Percentiles rank a stretch among this genome's conserved stretches.
Conservation (phyloP, 2,797 vertebrate species). For the Cossypha dichroa region DNA sequence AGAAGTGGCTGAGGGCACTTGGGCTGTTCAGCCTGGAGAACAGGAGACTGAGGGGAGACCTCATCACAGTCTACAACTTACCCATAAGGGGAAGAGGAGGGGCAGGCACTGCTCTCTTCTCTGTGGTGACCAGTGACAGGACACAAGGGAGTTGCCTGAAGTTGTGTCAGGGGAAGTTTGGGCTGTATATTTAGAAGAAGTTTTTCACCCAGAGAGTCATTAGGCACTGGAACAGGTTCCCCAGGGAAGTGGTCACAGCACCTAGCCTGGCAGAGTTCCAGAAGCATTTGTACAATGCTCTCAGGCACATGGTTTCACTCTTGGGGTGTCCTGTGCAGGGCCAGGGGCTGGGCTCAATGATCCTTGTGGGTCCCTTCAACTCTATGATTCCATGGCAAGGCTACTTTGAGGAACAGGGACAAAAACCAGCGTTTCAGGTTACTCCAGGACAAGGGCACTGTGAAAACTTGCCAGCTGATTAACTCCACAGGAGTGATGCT, state of each 20-base stretch:
- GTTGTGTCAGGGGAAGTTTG: background rate
- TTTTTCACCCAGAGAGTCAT: accelerated
- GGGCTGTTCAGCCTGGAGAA: background rate
- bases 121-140: background rate
- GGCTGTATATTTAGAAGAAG: background rate
- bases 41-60: background rate
- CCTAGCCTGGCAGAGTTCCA: background rate
- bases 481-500: background rate
- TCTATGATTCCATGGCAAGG: background rate
- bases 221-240: accelerated
- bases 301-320: too few relatives aligned
- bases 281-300: background rate
- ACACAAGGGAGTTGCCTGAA: background rate
- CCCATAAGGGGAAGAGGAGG: accelerated
- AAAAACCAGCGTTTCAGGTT: background rate
- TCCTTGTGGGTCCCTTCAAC: background rate
- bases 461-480: background rate
- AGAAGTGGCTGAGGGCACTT: background rate
- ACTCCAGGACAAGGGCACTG: background rate
- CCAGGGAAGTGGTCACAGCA: background rate
- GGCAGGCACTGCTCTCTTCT: background rate
- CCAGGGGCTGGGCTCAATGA: accelerated
- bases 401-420: background rate
- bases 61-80: background rate
- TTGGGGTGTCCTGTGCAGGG: background rate